Evolutionary conservation across 2,113 vertebrate species (phyloP).

Genomic region (Gulo gulo): DNA sequence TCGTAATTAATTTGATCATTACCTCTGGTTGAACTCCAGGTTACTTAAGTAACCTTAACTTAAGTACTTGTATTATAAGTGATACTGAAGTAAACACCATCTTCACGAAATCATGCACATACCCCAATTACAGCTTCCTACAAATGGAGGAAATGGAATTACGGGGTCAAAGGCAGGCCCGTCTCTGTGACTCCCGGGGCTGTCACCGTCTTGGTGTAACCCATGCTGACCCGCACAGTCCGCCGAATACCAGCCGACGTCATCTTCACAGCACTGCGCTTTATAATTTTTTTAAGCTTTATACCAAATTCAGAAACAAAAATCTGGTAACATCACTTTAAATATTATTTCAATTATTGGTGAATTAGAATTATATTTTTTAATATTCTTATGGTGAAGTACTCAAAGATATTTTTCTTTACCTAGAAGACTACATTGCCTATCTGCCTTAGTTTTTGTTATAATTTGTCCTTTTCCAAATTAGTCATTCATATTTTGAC

Average conservation of each 20-base stretch:
- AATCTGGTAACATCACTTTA: background rate
- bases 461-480: background rate
- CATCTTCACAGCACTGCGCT: background rate
- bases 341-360: background rate
- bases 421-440: background rate
- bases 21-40: background rate
- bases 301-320: background rate
- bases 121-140: background rate
- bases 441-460: conserved; percentile 13
- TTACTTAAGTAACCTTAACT: background rate
- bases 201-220: background rate
- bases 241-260: background rate
- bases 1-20: background rate
- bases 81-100: background rate
- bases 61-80: background rate
- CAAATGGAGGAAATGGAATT: background rate
- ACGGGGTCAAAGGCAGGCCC: background rate
- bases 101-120: background rate
- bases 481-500: background rate
- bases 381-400: background rate
- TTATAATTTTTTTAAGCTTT: background rate
- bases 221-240: background rate
- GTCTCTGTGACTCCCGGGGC: background rate
- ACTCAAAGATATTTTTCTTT: background rate
- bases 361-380: background rate